Evolutionary conservation across 2,888 invertebrate genomes (phyloP).

Genomic region (Branchipolynoe longqiensis): DNA sequence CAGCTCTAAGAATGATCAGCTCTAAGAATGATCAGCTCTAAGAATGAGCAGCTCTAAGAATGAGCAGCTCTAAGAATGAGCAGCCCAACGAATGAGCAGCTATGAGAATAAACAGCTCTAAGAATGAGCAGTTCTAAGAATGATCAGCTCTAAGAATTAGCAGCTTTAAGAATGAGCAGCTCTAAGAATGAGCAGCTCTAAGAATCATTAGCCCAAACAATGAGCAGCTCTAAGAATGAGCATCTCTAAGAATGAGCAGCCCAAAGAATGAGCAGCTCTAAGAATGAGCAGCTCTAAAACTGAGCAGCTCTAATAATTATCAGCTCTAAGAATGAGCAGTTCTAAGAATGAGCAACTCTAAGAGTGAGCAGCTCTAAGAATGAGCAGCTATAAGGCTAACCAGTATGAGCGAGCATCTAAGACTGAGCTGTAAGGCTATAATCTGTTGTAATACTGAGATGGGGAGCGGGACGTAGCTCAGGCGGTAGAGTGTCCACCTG

Average conservation of each 20-base stretch:
- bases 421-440: too few relatives aligned
- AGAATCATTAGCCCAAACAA: too few relatives aligned
- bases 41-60: neutral
- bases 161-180: too few relatives aligned
- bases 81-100: neutral
- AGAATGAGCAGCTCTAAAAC: too few relatives aligned
- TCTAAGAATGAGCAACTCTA: neutral
- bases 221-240: neutral
- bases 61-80: neutral
- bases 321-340: neutral
- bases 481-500: too few relatives aligned
- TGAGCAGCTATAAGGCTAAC: neutral
- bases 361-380: neutral
- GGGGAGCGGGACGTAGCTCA: too few relatives aligned
- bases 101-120: neutral
- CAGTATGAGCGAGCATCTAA: too few relatives aligned
- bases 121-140: neutral
- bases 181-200: too few relatives aligned
- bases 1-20: neutral
- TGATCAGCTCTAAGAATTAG: neutral
- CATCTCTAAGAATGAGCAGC: too few relatives aligned
- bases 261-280: too few relatives aligned
- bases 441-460: too few relatives aligned
- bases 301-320: neutral
- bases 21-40: neutral